Evolutionary conservation across 2,113 vertebrate genomes (phyloP).

Genomic region (Tursiops truncatus): DNA sequence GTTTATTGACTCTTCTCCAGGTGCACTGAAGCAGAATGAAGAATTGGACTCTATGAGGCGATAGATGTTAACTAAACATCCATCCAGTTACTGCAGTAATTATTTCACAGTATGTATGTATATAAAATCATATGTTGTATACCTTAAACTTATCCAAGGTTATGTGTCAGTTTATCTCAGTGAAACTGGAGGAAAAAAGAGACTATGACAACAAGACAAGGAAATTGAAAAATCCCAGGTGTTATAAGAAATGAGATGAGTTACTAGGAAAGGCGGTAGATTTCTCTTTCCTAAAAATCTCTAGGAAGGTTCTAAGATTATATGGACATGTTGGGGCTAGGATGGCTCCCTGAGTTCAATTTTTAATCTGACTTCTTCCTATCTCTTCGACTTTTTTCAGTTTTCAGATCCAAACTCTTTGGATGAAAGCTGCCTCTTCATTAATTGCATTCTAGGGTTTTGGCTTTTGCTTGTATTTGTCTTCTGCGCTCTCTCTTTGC

Average conservation of each 20-base stretch:
- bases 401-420: background rate
- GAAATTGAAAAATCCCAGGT: background rate
- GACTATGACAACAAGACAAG: background rate
- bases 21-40: background rate
- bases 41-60: background rate
- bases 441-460: background rate
- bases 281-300: background rate
- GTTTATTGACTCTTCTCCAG: background rate
- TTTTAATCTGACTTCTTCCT: background rate
- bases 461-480: background rate
- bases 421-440: background rate
- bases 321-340: rapidly evolving
- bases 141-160: background rate
- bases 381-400: background rate
- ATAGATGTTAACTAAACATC: background rate
- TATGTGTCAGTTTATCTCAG: background rate
- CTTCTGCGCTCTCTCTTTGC: background rate
- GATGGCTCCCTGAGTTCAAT: background rate
- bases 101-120: background rate
- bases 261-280: background rate
- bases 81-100: background rate
- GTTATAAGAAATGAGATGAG: background rate
- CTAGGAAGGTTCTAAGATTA: background rate
- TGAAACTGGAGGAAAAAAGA: background rate
- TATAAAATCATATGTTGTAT: background rate